phyloP scores from a whole-genome alignment of 2,888 invertebrate species.

The Andrena fulva region DNA sequence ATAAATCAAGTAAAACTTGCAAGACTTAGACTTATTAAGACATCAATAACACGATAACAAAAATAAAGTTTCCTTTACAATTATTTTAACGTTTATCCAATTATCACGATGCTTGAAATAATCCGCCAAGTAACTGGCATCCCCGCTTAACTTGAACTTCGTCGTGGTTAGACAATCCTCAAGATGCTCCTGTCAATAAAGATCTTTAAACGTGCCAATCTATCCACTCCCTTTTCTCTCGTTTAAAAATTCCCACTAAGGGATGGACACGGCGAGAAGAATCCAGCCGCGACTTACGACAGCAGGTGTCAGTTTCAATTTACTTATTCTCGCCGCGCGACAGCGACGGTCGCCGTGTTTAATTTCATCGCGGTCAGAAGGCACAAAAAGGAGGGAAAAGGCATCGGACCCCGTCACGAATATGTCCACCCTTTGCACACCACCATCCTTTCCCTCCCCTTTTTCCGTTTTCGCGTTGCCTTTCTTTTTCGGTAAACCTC shows the following conservation, averaged over 20 bases:
- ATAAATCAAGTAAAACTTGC: no score
- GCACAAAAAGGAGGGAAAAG: slow-evolving; percentile 28
- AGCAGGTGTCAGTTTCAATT: slow-evolving; percentile 36
- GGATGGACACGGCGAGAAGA: not conserved
- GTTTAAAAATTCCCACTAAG: no score
- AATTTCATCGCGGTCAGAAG: slow-evolving; percentile 44
- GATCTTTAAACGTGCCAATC: not conserved
- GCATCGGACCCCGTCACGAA: slow-evolving; percentile 18
- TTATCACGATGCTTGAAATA: no score
- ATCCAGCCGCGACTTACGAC: not conserved
- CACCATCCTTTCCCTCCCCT: not conserved
- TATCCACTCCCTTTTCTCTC: not conserved
- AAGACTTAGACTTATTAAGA: no score
- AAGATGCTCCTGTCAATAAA: not conserved
- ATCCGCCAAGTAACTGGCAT: no score
- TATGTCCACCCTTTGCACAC: slow-evolving; percentile 9
- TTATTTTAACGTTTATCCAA: no score
- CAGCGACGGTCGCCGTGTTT: slow-evolving; percentile 32
- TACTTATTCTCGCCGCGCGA: slow-evolving; percentile 30
- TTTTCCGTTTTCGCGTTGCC: not conserved
- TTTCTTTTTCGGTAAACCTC: slow-evolving; percentile 4
- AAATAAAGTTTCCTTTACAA: no score
- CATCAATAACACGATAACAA: no score
- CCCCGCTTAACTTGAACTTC: not conserved
- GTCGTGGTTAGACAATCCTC: not conserved